A percentile compares a stretch with the other conserved stretches of the same genome.
These are phyloP conservation scores for Nothoprocta perdicaria DNA, from an alignment of 2,113 vertebrate species.

Conservation along the genomic window DNA sequence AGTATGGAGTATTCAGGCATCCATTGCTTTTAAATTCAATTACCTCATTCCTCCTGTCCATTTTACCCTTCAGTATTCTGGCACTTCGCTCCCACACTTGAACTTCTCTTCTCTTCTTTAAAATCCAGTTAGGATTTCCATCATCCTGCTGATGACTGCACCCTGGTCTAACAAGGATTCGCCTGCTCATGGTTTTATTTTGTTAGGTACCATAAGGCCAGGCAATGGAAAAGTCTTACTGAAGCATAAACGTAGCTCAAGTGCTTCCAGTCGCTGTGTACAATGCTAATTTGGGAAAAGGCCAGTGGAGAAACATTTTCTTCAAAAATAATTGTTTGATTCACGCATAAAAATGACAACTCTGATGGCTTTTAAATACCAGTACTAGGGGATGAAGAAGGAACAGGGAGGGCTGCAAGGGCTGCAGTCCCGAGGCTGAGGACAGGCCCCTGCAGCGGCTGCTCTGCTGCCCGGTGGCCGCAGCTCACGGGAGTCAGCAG, in stretches of 20 bases:
- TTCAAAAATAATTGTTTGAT: background rate
- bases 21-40: background rate
- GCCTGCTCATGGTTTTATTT: constrained; percentile 4
- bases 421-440: background rate
- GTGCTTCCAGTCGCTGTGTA: background rate
- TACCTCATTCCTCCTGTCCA: background rate
- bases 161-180: background rate
- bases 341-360: background rate
- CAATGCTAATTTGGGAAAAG: background rate
- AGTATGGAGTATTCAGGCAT: background rate
- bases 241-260: background rate
- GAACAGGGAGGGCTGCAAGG: background rate
- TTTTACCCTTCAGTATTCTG: background rate
- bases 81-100: background rate
- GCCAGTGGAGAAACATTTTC: background rate
- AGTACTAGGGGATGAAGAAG: background rate
- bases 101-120: background rate
- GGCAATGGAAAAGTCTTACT: background rate
- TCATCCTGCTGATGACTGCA: background rate
- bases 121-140: background rate
- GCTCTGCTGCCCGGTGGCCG: background rate
- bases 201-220: background rate
- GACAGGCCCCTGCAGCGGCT: background rate
- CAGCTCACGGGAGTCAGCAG: background rate
- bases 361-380: background rate